Percentiles rank a stretch among this genome's conserved stretches.
Conservation (phyloP, 1,140 invertebrate genomes). For the Trichogramma pretiosum region DNA sequence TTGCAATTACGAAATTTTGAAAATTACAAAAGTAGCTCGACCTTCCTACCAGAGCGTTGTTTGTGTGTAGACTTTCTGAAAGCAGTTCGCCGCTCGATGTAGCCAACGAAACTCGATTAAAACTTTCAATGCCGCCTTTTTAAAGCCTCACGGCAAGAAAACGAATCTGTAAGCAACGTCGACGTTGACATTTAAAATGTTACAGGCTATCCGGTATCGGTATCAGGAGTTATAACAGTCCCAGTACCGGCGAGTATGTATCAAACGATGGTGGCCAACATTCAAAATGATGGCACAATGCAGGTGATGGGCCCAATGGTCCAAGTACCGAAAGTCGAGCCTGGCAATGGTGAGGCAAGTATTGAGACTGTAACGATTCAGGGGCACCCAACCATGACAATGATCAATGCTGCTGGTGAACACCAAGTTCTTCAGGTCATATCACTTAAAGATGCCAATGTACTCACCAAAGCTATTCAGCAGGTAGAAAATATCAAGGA, state of each 20-base stretch:
- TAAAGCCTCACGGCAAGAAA: no score
- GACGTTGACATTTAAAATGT: constrained; percentile 35
- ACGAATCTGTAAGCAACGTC: no score
- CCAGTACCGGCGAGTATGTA: constrained; percentile 93
- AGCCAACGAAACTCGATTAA: no score
- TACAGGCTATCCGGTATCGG: constrained; percentile 72
- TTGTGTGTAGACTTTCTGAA: no score
- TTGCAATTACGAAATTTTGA: no score
- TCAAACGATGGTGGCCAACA: constrained; percentile 89
- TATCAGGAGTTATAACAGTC: constrained; percentile 90
- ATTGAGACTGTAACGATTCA: constrained; percentile 54
- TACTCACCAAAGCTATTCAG: constrained; percentile 68
- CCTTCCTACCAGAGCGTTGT: no score
- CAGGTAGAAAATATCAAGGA: constrained; percentile 50
- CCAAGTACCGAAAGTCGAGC: constrained; percentile 61
- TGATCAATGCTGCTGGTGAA: constrained; percentile 61
- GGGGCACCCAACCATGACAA: constrained; percentile 62
- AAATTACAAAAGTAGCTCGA: no score
- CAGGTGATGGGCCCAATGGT: constrained; percentile 72
- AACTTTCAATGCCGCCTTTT: no score
- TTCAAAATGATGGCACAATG: constrained; percentile 72
- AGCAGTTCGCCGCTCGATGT: no score
- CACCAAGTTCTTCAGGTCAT: constrained; percentile 73
- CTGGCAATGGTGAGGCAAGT: constrained; percentile 61
- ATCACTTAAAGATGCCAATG: constrained; percentile 71